A percentile compares a stretch with the other conserved stretches of the same genome.
These are phyloP conservation scores for Cheilosia vulpina DNA, from an alignment of 2,888 invertebrate genomes.

Conservation along the genomic window DNA sequence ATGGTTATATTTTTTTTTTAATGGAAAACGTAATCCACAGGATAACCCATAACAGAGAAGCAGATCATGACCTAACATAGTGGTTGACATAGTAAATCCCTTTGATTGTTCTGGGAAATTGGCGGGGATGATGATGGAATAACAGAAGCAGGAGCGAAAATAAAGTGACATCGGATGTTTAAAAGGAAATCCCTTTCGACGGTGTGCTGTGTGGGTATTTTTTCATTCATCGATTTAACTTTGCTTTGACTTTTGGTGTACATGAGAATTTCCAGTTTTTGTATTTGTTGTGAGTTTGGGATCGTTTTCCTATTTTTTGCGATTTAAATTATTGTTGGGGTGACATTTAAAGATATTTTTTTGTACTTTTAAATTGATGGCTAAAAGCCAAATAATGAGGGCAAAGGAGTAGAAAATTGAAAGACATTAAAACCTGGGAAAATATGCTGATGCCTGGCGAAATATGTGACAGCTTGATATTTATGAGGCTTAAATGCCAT, in stretches of 20 bases:
- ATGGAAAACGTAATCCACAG: slow-evolving; percentile 42
- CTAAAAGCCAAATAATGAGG: slow-evolving; percentile 21
- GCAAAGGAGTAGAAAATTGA: slow-evolving; percentile 1
- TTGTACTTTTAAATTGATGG: slow-evolving; percentile 7
- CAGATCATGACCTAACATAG: slow-evolving; percentile 48
- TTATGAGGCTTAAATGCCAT: background rate
- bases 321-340: slow-evolving; percentile 18
- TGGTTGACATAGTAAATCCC: slow-evolving; percentile 43
- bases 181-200: slow-evolving; percentile 17
- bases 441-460: background rate
- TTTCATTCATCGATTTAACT: slow-evolving; percentile 1
- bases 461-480: slow-evolving; percentile 1
- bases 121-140: slow-evolving; percentile 9
- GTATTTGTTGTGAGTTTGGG: background rate
- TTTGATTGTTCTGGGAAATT: slow-evolving; percentile 40
- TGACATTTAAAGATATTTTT: slow-evolving; percentile 11
- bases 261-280: slow-evolving; percentile 2
- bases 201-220: background rate
- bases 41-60: slow-evolving; percentile 11
- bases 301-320: background rate
- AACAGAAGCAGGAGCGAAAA: background rate
- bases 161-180: slow-evolving; percentile 33
- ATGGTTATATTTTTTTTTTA: slow-evolving; percentile 6
- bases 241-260: slow-evolving; percentile 18
- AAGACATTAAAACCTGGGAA: background rate